phyloP scores from a whole-genome alignment of 2,113 vertebrate genomes.

The Labeo catla region DNA sequence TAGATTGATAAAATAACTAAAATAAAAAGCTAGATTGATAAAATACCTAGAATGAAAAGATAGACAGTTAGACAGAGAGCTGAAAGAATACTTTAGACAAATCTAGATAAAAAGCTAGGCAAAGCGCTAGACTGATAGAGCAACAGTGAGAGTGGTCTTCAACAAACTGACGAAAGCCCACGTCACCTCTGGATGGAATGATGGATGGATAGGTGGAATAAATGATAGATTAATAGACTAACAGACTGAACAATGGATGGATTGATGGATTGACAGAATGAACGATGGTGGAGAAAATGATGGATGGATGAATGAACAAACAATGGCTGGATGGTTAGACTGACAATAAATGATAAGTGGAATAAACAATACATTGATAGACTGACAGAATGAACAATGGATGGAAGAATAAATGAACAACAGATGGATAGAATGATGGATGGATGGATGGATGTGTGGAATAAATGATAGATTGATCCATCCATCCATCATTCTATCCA shows the following conservation, averaged over 20 bases:
- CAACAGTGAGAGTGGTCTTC: no score
- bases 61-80: neutral
- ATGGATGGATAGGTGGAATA: no score
- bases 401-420: neutral
- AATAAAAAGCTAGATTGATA: no score
- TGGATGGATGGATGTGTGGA: no score
- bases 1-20: neutral
- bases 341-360: neutral
- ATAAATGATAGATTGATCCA: no score
- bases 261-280: no score
- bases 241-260: no score
- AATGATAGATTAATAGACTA: no score
- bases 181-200: neutral
- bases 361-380: neutral
- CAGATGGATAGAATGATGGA: neutral
- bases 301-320: no score
- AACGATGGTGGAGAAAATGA: no score
- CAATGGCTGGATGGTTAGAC: neutral
- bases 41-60: neutral
- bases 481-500: neutral
- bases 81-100: neutral
- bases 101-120: neutral
- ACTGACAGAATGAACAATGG: neutral
- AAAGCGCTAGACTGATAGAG: no score
- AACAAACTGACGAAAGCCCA: no score